These are phyloP conservation scores for Elgaria multicarinata DNA, from an alignment of 2,113 vertebrate genomes.

Conservation along the genomic window DNA sequence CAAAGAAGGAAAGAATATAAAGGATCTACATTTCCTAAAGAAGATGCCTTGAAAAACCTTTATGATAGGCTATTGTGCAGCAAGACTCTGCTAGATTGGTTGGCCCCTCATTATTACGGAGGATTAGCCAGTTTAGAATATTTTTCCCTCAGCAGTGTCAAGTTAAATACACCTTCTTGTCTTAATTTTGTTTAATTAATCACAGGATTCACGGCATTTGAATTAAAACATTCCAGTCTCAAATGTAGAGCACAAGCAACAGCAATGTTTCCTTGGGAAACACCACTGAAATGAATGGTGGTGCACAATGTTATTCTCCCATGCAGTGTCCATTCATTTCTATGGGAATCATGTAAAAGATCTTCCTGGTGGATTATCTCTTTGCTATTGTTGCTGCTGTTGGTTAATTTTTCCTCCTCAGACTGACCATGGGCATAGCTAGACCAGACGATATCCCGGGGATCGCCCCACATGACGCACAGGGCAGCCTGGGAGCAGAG, in stretches of 20 bases:
- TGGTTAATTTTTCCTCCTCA: constrained; percentile 12
- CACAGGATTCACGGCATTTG: not conserved
- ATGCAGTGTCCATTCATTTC: not conserved
- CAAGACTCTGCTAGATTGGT: not conserved
- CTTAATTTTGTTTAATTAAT: constrained; percentile 36
- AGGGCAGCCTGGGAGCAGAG: too few relatives aligned
- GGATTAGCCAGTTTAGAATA: constrained; percentile 7
- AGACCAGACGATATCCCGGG: too few relatives aligned
- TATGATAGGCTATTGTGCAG: constrained; percentile 37
- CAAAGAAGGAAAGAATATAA: constrained; percentile 18
- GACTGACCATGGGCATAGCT: too few relatives aligned
- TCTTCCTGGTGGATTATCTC: not conserved
- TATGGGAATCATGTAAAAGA: not conserved
- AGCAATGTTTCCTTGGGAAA: not conserved
- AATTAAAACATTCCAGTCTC: constrained; percentile 36
- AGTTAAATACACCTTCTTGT: constrained; percentile 33
- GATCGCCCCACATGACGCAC: too few relatives aligned
- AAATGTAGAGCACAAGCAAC: not conserved
- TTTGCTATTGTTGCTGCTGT: not conserved
- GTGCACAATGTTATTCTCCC: not conserved
- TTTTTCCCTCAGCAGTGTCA: not conserved
- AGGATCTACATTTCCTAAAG: constrained; percentile 36
- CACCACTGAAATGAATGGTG: not conserved
- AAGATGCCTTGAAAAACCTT: constrained; percentile 31
- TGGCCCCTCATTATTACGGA: not conserved